Conservation (phyloP, 30 jellyfish, hydroid and myxozoan species). For the Aurelia aurita complex sp. Pacific region DNA sequence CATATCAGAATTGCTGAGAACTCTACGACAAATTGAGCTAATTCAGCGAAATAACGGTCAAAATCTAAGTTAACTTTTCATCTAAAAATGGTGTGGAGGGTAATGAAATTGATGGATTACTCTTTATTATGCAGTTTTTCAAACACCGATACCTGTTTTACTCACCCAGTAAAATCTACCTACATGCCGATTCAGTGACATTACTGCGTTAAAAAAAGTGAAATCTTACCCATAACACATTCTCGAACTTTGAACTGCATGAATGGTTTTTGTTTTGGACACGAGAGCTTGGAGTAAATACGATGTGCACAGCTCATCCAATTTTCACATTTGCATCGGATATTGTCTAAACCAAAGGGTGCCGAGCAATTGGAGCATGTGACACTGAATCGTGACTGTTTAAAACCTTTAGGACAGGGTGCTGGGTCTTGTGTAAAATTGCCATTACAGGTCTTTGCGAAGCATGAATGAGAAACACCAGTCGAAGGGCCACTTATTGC, state of each 20-base stretch:
- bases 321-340: conserved; percentile 68
- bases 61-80: no score
- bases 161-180: no score
- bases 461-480: conserved; percentile 25
- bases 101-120: no score
- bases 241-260: conserved; percentile 85
- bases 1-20: no score
- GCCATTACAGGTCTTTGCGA: conserved; percentile 26
- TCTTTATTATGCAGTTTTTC: no score
- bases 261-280: conserved; percentile 47
- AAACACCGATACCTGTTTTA: no score
- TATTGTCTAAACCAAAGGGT: conserved; percentile 57
- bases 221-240: conserved; percentile 75
- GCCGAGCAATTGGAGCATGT: conserved; percentile 76
- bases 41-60: no score
- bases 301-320: conserved; percentile 97
- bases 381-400: conserved; percentile 45
- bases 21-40: no score
- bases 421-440: conserved; percentile 54
- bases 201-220: not conserved
- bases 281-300: conserved; percentile 50
- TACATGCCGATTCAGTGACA: no score
- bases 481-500: conserved; percentile 15
- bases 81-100: no score
- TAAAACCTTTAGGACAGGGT: conserved; percentile 81